Evolutionary conservation across 2,113 vertebrate genomes (phyloP).

Genomic region (Eolophus roseicapilla): DNA sequence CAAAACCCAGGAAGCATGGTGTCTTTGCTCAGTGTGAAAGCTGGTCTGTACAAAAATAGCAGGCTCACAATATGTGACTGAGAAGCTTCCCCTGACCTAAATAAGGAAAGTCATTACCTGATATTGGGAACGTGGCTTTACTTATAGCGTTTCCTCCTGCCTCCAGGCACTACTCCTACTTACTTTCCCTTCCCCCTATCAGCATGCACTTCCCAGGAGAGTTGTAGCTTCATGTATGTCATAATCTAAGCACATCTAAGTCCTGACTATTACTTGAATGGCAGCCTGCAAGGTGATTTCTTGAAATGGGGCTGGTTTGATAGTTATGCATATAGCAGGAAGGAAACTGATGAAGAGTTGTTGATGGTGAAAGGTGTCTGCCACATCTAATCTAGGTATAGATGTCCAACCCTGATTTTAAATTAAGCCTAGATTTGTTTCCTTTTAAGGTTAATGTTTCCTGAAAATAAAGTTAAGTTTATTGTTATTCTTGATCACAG

Average conservation of each 20-base stretch:
- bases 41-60: constrained; percentile 60
- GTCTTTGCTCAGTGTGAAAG: constrained; percentile 46
- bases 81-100: constrained; percentile 40
- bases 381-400: background rate
- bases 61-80: constrained; percentile 15
- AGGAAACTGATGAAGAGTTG: background rate
- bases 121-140: background rate
- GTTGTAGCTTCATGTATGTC: background rate
- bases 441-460: background rate
- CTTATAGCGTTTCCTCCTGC: background rate
- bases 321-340: background rate
- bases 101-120: constrained; percentile 46
- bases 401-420: background rate
- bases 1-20: constrained; percentile 42
- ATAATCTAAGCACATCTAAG: background rate
- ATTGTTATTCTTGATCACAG: background rate
- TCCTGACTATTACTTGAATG: background rate
- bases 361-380: background rate
- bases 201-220: background rate
- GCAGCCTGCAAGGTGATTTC: background rate
- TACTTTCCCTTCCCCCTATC: background rate
- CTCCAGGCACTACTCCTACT: background rate
- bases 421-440: background rate
- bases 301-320: background rate
- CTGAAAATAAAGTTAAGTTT: background rate